Conservation (phyloP, 2,888 invertebrate species). For the Seira ritae region DNA sequence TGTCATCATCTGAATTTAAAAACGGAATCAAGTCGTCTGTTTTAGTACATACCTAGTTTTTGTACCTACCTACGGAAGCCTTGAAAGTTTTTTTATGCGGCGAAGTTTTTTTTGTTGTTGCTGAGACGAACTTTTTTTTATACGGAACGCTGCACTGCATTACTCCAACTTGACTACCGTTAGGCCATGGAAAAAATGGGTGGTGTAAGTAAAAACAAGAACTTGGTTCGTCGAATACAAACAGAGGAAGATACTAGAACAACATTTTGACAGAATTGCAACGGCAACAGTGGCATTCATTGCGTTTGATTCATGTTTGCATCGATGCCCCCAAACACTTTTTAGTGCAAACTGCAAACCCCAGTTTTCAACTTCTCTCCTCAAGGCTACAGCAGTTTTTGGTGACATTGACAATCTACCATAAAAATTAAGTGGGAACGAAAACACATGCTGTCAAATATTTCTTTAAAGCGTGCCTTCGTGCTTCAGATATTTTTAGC, state of each 20-base stretch:
- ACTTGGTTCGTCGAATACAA: not conserved
- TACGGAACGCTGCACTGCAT: not conserved
- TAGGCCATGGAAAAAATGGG: not conserved
- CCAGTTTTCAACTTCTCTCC: not conserved
- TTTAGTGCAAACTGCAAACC: not conserved
- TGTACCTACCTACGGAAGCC: no score
- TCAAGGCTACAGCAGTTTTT: not conserved
- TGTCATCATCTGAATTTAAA: no score
- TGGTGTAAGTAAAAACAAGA: not conserved
- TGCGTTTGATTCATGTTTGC: not conserved
- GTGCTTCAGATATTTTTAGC: not conserved
- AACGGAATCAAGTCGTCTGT: no score
- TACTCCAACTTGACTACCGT: not conserved
- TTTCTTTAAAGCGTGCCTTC: not conserved
- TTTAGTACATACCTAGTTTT: no score
- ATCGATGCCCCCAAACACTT: not conserved
- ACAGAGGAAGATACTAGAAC: not conserved
- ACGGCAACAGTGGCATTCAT: not conserved
- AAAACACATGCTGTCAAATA: no score
- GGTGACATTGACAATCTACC: not conserved
- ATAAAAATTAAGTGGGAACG: not conserved
- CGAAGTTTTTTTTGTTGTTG: not conserved
- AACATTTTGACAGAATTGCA: not conserved
- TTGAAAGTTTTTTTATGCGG: not conserved
- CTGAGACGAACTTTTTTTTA: not conserved